Base-by-base conservation (phyloP, 2,797 vertebrate species). In the Silurus aristotelis region DNA sequence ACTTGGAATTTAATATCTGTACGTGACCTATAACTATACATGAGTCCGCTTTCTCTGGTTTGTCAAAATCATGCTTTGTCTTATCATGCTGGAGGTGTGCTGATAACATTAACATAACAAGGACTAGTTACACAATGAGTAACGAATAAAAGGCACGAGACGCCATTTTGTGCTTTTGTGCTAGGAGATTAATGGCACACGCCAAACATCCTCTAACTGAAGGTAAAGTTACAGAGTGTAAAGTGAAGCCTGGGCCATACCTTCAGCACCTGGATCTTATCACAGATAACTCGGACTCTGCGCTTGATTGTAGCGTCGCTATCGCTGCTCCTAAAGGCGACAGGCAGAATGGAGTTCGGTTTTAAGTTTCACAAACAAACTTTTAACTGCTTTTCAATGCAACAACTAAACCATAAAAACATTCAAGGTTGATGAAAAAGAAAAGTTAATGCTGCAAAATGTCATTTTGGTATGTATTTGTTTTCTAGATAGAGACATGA, bases 271-370 rank as follows among this genome's bases (percentile, higher is more conserved):
- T 95, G 96, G 88, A 97, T 89, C 88, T 95, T 97, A 89, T 97
- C 96, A 78, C 95, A 93, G 84, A 98, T 94, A 64, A 95, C 87
- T 66, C 91, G 92, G 66, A 95, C 96, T 92, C 96, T 97, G 85
- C 94, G 95, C 77, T 91, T 95, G 87, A 96, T 93, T 52, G 90
- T 84, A 0, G 85, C 84, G 0, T 98, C 96, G 0, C 92, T 97
- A 61, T 99, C 97, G 0, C 73, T 92, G 88, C 93, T 96, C 91
- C 98, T 99, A 46, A 61, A 56, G 3, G 12, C 14, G 75, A 66
- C 8, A 80, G 19, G 43, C 43, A 14, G 13, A 43, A 79, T 52
- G 6, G 10, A 70, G 72, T 8, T 52, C 72, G 46, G 13, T 43
- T 56, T 25, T 68, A 66, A 6, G n/a, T 58, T 72, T 15, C 20